A percentile compares a stretch with the other conserved stretches of the same genome.
Conservation (phyloP, 2,888 invertebrate genomes). For the Nasonia oneida region DNA sequence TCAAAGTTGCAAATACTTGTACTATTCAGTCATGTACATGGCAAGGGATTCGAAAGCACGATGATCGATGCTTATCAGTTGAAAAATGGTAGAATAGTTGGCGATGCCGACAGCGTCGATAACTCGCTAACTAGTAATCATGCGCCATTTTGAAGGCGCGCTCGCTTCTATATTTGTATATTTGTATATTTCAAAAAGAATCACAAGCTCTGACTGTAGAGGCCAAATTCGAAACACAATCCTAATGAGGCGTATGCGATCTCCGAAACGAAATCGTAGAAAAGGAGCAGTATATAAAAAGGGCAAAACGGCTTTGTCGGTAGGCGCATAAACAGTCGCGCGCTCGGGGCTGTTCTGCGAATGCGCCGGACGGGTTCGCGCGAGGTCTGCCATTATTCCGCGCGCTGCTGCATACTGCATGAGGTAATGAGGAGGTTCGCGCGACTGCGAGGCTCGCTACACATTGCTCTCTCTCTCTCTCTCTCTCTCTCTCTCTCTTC, state of each 20-base stretch:
- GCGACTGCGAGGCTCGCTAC: constrained; percentile 53
- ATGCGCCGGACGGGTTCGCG: not conserved
- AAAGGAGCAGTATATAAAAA: not conserved
- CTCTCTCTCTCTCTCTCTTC: not conserved
- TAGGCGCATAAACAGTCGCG: not conserved
- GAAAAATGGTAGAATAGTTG: not conserved
- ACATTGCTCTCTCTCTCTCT: constrained; percentile 50
- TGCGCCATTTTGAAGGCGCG: constrained; percentile 54
- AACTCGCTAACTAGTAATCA: constrained; percentile 54
- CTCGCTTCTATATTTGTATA: no score
- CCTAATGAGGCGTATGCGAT: no score
- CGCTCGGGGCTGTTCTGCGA: not conserved
- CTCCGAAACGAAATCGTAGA: no score
- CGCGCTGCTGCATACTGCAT: constrained; percentile 63
- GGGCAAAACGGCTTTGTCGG: not conserved
- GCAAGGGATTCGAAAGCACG: no score
- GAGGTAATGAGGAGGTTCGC: constrained; percentile 58
- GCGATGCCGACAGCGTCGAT: constrained; percentile 35
- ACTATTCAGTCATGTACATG: no score
- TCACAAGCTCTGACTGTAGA: no score
- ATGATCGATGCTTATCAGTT: no score
- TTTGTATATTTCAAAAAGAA: not conserved
- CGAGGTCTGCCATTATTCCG: constrained; percentile 22
- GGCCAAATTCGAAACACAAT: no score
- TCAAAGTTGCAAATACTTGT: not conserved